Base-by-base conservation (phyloP, 2,797 vertebrate genomes). In the Alectoris magna region DNA sequence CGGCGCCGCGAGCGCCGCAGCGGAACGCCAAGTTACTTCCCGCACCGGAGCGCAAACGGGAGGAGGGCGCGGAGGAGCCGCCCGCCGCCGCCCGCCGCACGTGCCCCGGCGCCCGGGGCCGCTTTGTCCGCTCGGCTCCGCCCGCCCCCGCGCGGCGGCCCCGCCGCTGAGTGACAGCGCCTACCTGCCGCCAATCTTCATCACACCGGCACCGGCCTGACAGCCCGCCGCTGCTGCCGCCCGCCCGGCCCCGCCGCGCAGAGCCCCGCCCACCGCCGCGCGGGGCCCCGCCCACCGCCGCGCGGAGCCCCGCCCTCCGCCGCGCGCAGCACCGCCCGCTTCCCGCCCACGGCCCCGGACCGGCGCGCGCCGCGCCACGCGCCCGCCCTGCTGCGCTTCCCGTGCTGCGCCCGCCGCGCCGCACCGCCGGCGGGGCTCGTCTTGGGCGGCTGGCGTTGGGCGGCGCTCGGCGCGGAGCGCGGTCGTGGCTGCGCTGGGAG, bases 111-210 rank as follows among this genome's bases (percentile, higher is more conserved):
- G 43, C 31, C 64, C 64, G 31, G 16, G 27, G 49, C 31, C 23
- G 16, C 62, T 19, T 31, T 17, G 14, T 34, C 29, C 55, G 39
- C 49, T n/a, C 49, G 13, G 51, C 51, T 46, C n/a, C 26, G n/a
- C 56, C 79, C 77, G 18, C 41, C 77, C 56, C 78, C 87, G 87
- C 88, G 87, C 48, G 66, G 80, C 81, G 24, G 31, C 67, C 67
- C 53, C 49, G 88, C 98, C 98, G 98, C 49, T 99, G 99, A 99
- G 99, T 99, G 99, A 99, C 99, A 99, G 99, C 99, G 49, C 49
- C 99, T 99, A 99, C 99, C 99, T 99, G 98, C 98, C 99, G 99
- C 99, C 99, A 99, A 99, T 99, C 99, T 99, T 99, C 99, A 99
- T 99, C 99, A 99, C 98, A 99, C 99, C 99, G 99, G 99, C 99